A percentile compares a stretch with the other conserved stretches of the same genome.
These are phyloP conservation scores for Psilopsiagon aurifrons DNA, from an alignment of 2,113 vertebrate species.

Conservation along the genomic window DNA sequence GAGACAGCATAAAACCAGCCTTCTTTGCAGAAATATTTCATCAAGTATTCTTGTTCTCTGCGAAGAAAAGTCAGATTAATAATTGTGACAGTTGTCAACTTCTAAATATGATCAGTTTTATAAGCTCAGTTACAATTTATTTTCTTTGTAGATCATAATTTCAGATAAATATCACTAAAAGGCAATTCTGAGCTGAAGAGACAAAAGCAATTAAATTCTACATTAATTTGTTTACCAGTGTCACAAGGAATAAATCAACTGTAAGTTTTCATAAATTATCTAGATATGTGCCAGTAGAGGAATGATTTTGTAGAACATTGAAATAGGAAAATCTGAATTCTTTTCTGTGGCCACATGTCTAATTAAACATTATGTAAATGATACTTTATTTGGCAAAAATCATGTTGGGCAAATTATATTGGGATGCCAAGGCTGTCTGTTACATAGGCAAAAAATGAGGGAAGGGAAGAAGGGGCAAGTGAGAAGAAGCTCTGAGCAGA, in stretches of 20 bases:
- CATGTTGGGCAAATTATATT: not conserved
- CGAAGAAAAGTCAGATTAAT: constrained; percentile 4
- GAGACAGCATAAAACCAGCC: constrained; percentile 62
- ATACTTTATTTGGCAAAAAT: not conserved
- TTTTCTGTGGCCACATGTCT: not conserved
- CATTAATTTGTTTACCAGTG: constrained; percentile 47
- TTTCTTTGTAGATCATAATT: constrained; percentile 34
- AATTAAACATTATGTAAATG: not conserved
- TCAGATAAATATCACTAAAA: constrained; percentile 43
- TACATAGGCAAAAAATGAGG: not conserved
- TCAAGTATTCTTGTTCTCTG: not conserved
- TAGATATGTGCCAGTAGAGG: not conserved
- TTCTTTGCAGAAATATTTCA: constrained; percentile 16
- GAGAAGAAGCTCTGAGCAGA: not conserved
- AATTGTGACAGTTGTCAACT: constrained; percentile 31
- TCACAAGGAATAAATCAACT: constrained; percentile 13
- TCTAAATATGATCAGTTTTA: not conserved
- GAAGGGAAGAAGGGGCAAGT: not conserved
- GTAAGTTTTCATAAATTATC: not conserved
- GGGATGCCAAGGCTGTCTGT: not conserved
- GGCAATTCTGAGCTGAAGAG: not conserved
- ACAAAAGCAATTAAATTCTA: constrained; percentile 55
- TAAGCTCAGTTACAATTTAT: constrained; percentile 3
- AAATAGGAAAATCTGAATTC: not conserved
- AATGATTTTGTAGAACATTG: not conserved